phyloP scores from a whole-genome alignment of 2,797 vertebrate species.

The Peromyscus eremicus region DNA sequence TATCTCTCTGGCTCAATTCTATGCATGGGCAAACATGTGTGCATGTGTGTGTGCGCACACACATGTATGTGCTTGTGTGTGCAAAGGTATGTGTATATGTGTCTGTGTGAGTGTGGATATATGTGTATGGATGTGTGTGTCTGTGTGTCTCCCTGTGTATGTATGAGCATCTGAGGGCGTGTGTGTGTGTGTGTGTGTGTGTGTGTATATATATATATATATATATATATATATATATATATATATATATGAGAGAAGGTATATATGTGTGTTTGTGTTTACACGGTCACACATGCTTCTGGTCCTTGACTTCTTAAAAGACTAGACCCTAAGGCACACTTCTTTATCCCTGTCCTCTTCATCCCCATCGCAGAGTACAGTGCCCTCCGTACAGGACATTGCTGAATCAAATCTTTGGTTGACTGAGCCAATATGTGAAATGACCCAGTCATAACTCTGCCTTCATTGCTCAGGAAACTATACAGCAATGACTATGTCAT shows the following conservation, averaged over 20 bases:
- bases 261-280: background rate
- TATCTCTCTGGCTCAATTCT: background rate
- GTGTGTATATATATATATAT: background rate
- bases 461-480: background rate
- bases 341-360: background rate
- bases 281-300: background rate
- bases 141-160: background rate
- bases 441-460: too few relatives aligned
- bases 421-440: background rate
- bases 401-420: background rate
- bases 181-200: background rate
- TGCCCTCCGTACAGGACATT: too few relatives aligned
- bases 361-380: background rate
- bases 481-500: background rate
- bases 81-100: background rate
- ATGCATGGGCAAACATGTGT: background rate
- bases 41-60: background rate
- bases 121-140: background rate
- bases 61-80: background rate
- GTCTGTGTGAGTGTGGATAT: background rate
- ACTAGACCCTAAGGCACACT: background rate
- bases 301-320: background rate
- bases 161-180: background rate
- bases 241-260: too few relatives aligned
- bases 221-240: too few relatives aligned